Base-by-base conservation (phyloP, 2,797 vertebrate genomes). In the Clarias fuscus region DNA sequence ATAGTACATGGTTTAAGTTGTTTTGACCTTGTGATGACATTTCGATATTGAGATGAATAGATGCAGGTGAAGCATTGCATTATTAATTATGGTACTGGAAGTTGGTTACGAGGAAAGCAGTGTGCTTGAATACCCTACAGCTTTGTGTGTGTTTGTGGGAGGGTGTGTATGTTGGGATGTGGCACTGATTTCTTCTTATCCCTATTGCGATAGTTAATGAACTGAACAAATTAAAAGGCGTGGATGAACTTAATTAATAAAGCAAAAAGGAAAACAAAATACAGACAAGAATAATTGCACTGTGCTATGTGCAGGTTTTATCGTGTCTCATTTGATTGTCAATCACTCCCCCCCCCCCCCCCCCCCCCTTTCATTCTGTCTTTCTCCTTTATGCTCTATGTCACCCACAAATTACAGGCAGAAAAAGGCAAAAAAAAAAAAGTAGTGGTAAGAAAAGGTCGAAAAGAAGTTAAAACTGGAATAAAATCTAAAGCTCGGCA, bases 211-310 rank as follows among this genome's bases (percentile, higher is more conserved):
- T 72, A 86, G 84, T 86, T 61, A 85, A 65, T 84, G 76, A 81
- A 82, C 59, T 14, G 11, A 20, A 81, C 22, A 64, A 53, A 84
- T 64, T 81, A 33, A 87, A 84, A 56, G 43, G 43, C 53, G 22
- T 48, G 7, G 62, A 73, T 17, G 7, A 1, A 37, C 56, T 59
- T 84, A 84, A 61, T 67, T 84, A 71, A 82, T 84, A 30, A 87
- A 85, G 33, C 62, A 71, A 83, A 48, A 88, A 82, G 20, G 33
- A 72, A 78, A 79, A 86, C 85, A 86, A 86, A 88, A 86, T 83
- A 65, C 75, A 73, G 70, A 43, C 8, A 24, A 67, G 14, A 37
- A 85, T 76, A 79, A 88, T 68, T 85, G 65, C 67, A 67, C 37
- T 76, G 43, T 64, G 73, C 10, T 30, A 80, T 56, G 59, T 56